A percentile compares a stretch with the other conserved stretches of the same genome.
Conservation (phyloP, 2,888 invertebrate genomes). For the Diarsia brunnea region DNA sequence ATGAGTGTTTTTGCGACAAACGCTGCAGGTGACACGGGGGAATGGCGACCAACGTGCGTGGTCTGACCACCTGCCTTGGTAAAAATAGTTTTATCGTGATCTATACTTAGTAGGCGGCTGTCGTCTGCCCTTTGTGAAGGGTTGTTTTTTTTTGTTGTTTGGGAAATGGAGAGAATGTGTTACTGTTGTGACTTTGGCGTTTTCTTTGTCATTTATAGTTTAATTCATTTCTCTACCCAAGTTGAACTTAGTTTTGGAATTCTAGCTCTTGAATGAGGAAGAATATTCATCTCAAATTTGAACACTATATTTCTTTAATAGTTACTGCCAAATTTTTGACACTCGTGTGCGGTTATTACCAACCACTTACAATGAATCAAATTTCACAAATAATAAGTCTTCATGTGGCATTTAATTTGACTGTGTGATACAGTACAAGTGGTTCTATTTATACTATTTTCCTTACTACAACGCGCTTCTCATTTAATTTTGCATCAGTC, state of each 20-base stretch:
- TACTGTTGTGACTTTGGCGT: not conserved
- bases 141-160: slow-evolving; percentile 34
- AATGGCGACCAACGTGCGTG: slow-evolving; percentile 60
- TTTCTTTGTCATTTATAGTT: slow-evolving; percentile 8
- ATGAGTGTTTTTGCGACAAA: slow-evolving; percentile 79
- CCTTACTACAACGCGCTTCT: not conserved
- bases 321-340: not conserved
- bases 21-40: slow-evolving; percentile 66
- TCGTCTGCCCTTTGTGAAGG: slow-evolving; percentile 31
- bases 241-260: not conserved
- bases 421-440: not conserved
- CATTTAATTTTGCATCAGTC: slow-evolving; percentile 45
- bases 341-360: not conserved
- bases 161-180: not conserved
- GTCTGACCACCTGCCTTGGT: slow-evolving; percentile 70
- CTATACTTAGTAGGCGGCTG: slow-evolving; percentile 47
- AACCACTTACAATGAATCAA: not conserved
- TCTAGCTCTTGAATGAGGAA: not conserved
- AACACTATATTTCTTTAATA: not conserved
- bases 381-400: not conserved
- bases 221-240: not conserved
- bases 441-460: slow-evolving; percentile 14
- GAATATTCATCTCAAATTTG: not conserved
- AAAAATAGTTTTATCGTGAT: slow-evolving; percentile 54
- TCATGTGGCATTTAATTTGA: not conserved